Evolutionary conservation across 2,797 vertebrate species (phyloP).

Genomic region (Crenuchus spilurus): DNA sequence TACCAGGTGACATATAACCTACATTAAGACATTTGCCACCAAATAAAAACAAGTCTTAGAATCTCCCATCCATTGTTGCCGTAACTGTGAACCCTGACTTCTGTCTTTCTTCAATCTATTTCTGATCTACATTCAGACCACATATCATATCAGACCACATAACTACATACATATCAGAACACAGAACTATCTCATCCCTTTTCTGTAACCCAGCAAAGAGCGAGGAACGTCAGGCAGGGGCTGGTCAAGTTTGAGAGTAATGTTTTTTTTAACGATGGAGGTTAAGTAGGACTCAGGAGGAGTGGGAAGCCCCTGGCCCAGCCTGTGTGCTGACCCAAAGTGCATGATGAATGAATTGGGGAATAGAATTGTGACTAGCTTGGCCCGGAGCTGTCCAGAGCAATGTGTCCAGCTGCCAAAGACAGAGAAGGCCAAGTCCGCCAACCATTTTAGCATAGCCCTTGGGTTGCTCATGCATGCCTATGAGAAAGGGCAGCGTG

Average conservation of each 20-base stretch:
- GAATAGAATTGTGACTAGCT: slow-evolving; percentile 53
- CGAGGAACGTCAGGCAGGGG: not conserved
- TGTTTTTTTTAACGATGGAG: slow-evolving; percentile 33
- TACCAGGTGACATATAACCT: too few species aligned
- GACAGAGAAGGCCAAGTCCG: slow-evolving; percentile 52
- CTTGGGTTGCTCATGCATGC: slow-evolving; percentile 34
- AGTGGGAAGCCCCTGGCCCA: slow-evolving; percentile 26
- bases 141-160: slow-evolving; percentile 1
- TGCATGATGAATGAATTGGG: slow-evolving; percentile 55
- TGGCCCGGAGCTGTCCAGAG: slow-evolving; percentile 51
- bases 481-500: slow-evolving; percentile 37
- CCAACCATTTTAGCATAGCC: slow-evolving; percentile 48
- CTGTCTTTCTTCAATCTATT: not conserved
- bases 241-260: slow-evolving; percentile 32
- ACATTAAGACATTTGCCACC: too few species aligned
- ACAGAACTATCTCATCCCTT: slow-evolving; percentile 5
- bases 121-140: not conserved
- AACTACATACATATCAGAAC: slow-evolving; percentile 8
- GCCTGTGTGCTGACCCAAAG: slow-evolving; percentile 37
- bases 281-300: slow-evolving; percentile 38
- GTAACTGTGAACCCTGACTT: not conserved
- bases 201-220: slow-evolving; percentile 3
- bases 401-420: slow-evolving; percentile 54
- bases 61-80: not conserved
- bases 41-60: not conserved